These are phyloP conservation scores for Ecliptopera silaceata DNA, from an alignment of 2,888 invertebrate species.

Conservation along the genomic window DNA sequence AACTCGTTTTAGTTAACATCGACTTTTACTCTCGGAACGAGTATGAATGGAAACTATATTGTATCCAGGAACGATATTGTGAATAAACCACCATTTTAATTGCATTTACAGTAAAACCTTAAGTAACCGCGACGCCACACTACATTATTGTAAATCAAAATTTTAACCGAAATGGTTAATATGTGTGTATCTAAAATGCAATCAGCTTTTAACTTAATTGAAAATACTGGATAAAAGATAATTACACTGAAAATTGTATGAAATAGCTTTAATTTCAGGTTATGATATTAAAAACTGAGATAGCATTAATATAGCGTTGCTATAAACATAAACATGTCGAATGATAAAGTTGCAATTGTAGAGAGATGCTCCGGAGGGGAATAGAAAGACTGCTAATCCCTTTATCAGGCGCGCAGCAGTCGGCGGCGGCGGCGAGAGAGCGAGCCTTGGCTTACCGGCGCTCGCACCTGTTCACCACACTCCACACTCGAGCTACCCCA, in stretches of 20 bases:
- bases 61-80: background rate
- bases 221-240: background rate
- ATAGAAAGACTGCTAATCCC: conserved; percentile 69
- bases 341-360: conserved; percentile 36
- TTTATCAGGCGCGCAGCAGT: conserved; percentile 71
- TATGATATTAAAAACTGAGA: background rate
- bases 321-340: conserved; percentile 32
- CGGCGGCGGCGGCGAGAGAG: conserved; percentile 44
- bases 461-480: conserved; percentile 62
- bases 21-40: background rate
- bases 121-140: background rate
- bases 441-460: conserved; percentile 46
- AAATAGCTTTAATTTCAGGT: background rate
- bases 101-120: background rate
- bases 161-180: too few relatives aligned
- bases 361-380: conserved; percentile 46
- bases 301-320: background rate
- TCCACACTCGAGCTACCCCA: conserved; percentile 51
- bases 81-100: conserved; percentile 4
- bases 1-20: background rate
- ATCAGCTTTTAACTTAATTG: conserved; percentile 3
- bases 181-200: background rate
- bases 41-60: background rate
- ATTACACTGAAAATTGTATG: background rate
- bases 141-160: background rate